Conservation (phyloP, 2,888 invertebrate species). For the Cylindroiulus punctatus region DNA sequence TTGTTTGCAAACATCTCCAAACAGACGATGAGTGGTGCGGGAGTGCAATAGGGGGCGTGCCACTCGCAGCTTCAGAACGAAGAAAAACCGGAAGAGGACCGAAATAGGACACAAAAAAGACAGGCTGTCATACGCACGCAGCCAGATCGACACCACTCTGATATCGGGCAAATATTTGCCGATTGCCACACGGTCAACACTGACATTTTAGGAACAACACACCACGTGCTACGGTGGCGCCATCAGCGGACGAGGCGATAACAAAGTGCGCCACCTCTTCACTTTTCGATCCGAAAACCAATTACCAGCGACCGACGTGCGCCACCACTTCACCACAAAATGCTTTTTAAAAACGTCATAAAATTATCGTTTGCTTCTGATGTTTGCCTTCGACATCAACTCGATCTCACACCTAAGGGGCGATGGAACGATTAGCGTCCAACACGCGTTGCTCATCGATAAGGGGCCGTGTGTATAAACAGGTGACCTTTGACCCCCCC, state of each 20-base stretch:
- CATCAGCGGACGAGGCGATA: background rate
- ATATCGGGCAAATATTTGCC: background rate
- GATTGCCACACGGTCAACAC: background rate
- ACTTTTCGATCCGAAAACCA: background rate
- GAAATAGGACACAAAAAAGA: background rate
- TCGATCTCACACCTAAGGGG: no score
- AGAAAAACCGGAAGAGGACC: background rate
- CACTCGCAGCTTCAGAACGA: no score
- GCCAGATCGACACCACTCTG: background rate
- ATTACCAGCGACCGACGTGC: background rate
- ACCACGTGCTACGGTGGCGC: background rate
- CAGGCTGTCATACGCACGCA: background rate
- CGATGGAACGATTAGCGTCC: background rate
- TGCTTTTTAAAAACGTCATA: conserved; percentile 1
- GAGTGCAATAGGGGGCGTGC: background rate
- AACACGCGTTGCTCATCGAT: no score
- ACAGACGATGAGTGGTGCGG: background rate
- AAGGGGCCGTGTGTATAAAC: no score
- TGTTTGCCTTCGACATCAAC: background rate
- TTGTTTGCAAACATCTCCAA: background rate
- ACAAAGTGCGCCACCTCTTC: background rate
- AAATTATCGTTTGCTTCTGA: background rate
- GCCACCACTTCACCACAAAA: background rate
- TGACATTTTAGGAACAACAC: background rate
- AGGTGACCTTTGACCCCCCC: no score